These are phyloP conservation scores for Pygoscelis adeliae DNA, from an alignment of 2,113 vertebrate genomes.

Conservation along the genomic window DNA sequence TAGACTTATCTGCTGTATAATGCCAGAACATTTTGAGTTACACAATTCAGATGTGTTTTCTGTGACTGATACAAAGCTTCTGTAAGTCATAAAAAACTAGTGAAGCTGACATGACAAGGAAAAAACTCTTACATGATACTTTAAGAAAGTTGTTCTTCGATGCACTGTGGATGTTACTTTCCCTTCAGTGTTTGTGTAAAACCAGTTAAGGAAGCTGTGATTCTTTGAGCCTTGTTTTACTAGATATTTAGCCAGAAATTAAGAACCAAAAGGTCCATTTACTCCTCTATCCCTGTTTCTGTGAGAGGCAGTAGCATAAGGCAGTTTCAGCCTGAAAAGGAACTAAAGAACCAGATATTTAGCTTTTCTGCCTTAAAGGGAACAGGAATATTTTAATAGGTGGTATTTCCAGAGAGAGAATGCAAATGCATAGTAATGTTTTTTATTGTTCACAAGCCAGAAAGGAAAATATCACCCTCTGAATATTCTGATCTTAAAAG, in stretches of 20 bases:
- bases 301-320: not conserved
- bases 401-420: not conserved
- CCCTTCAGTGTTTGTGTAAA: not conserved
- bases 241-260: not conserved
- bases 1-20: not conserved
- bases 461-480: not conserved
- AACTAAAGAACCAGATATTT: not conserved
- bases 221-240: not conserved
- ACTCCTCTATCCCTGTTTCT: not conserved
- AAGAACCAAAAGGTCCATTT: not conserved
- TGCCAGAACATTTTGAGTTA: not conserved
- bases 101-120: not conserved
- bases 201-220: not conserved
- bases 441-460: not conserved
- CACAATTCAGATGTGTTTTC: not conserved
- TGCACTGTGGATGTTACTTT: not conserved
- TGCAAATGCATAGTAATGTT: not conserved
- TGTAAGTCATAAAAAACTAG: not conserved
- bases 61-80: not conserved
- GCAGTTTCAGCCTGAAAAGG: not conserved
- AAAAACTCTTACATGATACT: not conserved
- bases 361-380: not conserved
- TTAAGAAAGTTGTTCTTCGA: not conserved
- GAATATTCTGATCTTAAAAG: not conserved
- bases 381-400: not conserved